Evolutionary conservation across 64 coral and sea anemone species (phyloP).

Genomic region (Stylophora pistillata): DNA sequence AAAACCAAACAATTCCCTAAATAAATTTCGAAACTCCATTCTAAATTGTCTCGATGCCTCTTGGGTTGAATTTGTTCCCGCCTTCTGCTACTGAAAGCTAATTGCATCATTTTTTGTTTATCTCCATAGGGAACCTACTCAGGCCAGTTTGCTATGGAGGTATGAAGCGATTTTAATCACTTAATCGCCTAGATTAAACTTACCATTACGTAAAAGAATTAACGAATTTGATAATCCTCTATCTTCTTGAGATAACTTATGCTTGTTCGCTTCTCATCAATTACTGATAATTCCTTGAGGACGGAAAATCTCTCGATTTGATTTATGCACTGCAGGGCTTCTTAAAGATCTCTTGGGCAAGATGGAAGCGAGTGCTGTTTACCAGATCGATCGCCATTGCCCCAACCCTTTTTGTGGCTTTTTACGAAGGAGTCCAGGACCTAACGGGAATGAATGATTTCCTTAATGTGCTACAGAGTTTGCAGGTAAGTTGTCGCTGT

Average conservation of each 20-base stretch:
- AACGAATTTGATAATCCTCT: too few relatives aligned
- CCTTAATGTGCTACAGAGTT: conserved; percentile 95
- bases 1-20: too few relatives aligned
- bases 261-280: too few relatives aligned
- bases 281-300: not conserved
- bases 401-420: conserved; percentile 81
- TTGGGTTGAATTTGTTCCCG: too few relatives aligned
- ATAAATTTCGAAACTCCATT: too few relatives aligned
- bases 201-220: too few relatives aligned
- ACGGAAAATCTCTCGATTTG: not conserved
- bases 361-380: conserved; percentile 98
- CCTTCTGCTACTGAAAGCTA: too few relatives aligned
- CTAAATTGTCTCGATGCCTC: too few relatives aligned
- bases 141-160: conserved; percentile 99
- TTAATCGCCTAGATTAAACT: too few relatives aligned
- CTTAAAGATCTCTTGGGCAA: conserved; percentile 88
- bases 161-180: conserved; percentile 14
- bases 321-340: conserved; percentile 68
- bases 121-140: conserved; percentile 89
- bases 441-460: conserved; percentile 98
- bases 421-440: conserved; percentile 73
- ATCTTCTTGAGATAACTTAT: too few relatives aligned
- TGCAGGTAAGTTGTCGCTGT: conserved; percentile 49
- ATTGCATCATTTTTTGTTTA: conserved; percentile 7
- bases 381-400: conserved; percentile 92